Evolutionary conservation across 2,113 vertebrate species (phyloP).

Genomic region (Neomonachus schauinslandi): DNA sequence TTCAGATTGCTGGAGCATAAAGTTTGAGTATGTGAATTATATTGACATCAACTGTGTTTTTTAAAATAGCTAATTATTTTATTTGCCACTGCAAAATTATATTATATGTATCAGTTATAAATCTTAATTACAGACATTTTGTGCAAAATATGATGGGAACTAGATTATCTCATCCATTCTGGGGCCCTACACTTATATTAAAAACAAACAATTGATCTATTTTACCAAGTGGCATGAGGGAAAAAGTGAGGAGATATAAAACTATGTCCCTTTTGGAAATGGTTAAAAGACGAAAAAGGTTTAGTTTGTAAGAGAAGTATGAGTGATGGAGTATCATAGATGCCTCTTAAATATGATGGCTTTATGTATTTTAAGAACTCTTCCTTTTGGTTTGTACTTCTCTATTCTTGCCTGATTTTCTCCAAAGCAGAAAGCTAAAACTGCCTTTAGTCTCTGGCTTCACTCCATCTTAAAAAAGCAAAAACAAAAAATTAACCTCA

Average conservation of each 20-base stretch:
- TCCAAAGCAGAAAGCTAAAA: slow-evolving; percentile 5
- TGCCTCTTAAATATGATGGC: background rate
- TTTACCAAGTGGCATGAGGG: background rate
- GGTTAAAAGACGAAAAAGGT: background rate
- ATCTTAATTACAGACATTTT: background rate
- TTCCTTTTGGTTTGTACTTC: background rate
- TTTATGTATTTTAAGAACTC: background rate
- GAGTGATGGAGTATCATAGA: background rate
- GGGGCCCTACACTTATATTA: background rate
- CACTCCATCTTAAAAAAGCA: background rate
- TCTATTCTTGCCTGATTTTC: background rate
- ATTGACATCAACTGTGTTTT: background rate
- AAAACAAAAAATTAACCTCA: background rate
- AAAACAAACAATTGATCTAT: background rate
- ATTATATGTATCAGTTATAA: background rate
- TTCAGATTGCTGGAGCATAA: background rate
- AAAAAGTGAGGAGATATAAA: background rate
- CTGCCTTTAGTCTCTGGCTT: background rate
- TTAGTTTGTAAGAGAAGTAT: background rate
- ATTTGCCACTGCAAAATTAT: background rate
- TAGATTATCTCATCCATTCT: background rate
- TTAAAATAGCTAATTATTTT: background rate
- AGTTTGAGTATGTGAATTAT: background rate
- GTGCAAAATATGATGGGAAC: background rate
- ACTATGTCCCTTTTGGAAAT: background rate